phyloP scores from a whole-genome alignment of 1,140 invertebrate genomes.

The Drosophila saltans region DNA sequence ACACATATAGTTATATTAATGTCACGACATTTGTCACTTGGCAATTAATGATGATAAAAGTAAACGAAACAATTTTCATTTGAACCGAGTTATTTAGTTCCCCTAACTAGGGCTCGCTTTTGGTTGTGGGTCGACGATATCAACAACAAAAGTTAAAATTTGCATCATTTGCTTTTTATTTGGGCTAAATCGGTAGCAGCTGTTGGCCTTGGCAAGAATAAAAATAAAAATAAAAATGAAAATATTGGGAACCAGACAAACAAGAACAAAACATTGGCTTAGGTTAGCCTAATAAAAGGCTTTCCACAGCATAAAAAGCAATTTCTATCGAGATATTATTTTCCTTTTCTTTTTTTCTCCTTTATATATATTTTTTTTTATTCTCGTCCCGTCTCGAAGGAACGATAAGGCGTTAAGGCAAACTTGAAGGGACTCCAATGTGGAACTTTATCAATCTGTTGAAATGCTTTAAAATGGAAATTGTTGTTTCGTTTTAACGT shows the following conservation, averaged over 20 bases:
- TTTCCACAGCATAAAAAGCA: conserved; percentile 52
- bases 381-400: not conserved
- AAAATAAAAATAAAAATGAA: conserved; percentile 10
- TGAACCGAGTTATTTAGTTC: not conserved
- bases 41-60: conserved; percentile 17
- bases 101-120: not conserved
- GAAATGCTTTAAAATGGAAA: conserved; percentile 3
- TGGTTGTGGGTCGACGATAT: not conserved
- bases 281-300: conserved; percentile 50
- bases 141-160: conserved; percentile 18
- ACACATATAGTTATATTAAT: not conserved
- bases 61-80: not conserved
- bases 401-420: not conserved
- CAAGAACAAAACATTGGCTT: conserved; percentile 21
- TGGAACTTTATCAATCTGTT: not conserved
- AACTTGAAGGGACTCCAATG: not conserved
- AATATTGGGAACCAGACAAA: conserved; percentile 8
- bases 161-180: conserved; percentile 22
- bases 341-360: not conserved
- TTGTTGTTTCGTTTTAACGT: not conserved
- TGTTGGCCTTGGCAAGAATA: conserved; percentile 45
- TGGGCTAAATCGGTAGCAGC: conserved; percentile 30
- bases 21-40: not conserved
- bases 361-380: not conserved
- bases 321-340: conserved; percentile 44